A percentile compares a stretch with the other conserved stretches of the same genome.
Evolutionary conservation across 2,113 vertebrate species (phyloP).

Genomic region (Melanotaenia duboulayi): DNA sequence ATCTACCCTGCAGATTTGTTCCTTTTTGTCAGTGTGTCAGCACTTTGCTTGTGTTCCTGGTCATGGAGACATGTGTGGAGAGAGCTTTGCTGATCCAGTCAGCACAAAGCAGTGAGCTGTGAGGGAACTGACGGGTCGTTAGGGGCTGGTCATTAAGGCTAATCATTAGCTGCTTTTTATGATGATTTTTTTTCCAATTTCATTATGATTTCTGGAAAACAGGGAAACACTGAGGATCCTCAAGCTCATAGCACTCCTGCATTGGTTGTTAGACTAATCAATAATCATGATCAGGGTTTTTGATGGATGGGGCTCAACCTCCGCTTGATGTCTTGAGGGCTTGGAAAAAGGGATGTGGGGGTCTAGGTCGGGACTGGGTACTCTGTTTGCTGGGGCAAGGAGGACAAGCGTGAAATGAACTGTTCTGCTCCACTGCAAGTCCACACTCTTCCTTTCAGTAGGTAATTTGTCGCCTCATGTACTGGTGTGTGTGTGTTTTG

Average conservation of each 20-base stretch:
- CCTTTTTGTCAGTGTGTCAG: constrained; percentile 61
- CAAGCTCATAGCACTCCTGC: constrained; percentile 14
- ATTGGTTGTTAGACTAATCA: constrained; percentile 67
- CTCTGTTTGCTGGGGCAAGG: constrained; percentile 84
- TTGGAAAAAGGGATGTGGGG: constrained; percentile 26
- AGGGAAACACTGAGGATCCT: constrained; percentile 29
- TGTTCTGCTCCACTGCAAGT: constrained; percentile 96
- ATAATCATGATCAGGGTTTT: constrained; percentile 73
- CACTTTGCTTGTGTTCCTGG: constrained; percentile 66
- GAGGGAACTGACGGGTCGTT: constrained; percentile 69
- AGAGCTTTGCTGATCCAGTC: constrained; percentile 62
- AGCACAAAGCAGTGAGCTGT: constrained; percentile 72
- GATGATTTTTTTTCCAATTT: constrained; percentile 71
- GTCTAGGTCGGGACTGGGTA: constrained; percentile 21
- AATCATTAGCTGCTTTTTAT: constrained; percentile 80
- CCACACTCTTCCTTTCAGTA: constrained; percentile 92
- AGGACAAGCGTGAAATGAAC: constrained; percentile 99
- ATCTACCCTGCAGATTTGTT: constrained; percentile 41
- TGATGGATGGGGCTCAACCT: constrained; percentile 85
- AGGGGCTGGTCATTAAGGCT: constrained; percentile 73
- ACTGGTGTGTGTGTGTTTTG: constrained; percentile 62
- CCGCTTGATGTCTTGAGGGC: constrained; percentile 58
- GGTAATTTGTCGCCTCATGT: constrained; percentile 90
- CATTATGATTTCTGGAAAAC: constrained; percentile 43
- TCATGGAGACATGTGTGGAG: constrained; percentile 64